Evolutionary conservation across 23 tunicate species (phyloP).

Genomic region (Halocynthia aurantium): DNA sequence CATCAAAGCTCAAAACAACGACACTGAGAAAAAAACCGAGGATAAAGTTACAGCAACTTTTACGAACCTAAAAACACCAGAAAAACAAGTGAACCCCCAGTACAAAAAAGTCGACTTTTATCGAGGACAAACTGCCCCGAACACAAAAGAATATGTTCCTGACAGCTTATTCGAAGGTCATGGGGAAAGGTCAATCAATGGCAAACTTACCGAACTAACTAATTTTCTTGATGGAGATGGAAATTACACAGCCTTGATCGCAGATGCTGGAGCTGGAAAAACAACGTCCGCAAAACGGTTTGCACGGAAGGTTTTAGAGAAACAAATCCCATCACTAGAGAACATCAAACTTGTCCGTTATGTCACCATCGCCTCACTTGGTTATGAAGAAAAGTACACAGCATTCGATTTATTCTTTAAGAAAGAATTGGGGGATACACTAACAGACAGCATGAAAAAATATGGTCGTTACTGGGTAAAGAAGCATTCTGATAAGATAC

Average conservation of each 20-base stretch:
- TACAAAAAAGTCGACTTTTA: not conserved
- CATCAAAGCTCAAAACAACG: not conserved
- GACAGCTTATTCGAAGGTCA: too few species aligned
- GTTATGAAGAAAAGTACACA: not conserved
- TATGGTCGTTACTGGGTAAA: not conserved
- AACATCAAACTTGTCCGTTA: not conserved
- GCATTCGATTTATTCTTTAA: constrained; percentile 2
- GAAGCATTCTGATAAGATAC: not conserved
- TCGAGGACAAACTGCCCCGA: not conserved
- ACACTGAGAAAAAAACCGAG: not conserved
- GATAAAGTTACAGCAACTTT: constrained; percentile 1
- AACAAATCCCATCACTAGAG: not conserved
- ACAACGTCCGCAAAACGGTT: constrained; percentile 10
- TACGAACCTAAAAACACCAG: not conserved
- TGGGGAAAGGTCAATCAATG: not conserved
- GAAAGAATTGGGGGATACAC: not conserved
- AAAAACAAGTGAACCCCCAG: constrained; percentile 3
- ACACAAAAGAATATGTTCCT: not conserved
- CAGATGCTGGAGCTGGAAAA: constrained; percentile 17
- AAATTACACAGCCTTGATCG: not conserved
- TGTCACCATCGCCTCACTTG: not conserved
- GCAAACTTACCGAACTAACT: not conserved
- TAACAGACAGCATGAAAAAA: not conserved
- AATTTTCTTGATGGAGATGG: not conserved
- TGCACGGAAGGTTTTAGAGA: not conserved